A percentile compares a stretch with the other conserved stretches of the same genome.
phyloP scores from a whole-genome alignment of 2,113 vertebrate species.

The Cyanistes caeruleus region DNA sequence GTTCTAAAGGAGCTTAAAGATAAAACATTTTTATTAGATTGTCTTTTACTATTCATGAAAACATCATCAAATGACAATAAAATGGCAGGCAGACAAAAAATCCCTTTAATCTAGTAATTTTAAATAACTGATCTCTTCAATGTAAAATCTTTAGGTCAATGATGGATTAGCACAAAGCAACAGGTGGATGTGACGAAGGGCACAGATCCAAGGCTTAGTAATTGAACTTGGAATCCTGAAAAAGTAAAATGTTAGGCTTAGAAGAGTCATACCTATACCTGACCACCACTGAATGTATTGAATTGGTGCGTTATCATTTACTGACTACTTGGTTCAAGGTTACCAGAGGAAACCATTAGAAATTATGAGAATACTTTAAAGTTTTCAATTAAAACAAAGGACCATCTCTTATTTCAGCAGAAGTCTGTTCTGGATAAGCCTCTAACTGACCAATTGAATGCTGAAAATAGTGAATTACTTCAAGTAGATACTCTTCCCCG shows the following conservation, averaged over 20 bases:
- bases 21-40: background rate
- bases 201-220: background rate
- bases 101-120: background rate
- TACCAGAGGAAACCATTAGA: conserved; percentile 25
- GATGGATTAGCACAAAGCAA: background rate
- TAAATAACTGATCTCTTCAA: background rate
- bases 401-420: background rate
- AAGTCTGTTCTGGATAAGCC: background rate
- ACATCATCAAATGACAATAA: background rate
- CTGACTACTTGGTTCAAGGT: conserved; percentile 18
- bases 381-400: background rate
- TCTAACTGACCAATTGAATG: background rate
- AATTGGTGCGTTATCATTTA: background rate
- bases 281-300: background rate
- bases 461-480: background rate
- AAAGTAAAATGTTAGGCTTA: background rate
- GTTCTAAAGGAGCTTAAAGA: background rate
- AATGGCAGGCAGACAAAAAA: background rate
- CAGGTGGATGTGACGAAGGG: background rate
- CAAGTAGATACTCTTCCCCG: background rate
- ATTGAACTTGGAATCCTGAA: background rate
- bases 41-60: background rate
- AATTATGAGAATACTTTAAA: background rate
- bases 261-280: conserved; percentile 16
- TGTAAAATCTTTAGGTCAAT: background rate